Evolutionary conservation across 1,140 invertebrate species (phyloP).

Genomic region (Epicauta chinensis): DNA sequence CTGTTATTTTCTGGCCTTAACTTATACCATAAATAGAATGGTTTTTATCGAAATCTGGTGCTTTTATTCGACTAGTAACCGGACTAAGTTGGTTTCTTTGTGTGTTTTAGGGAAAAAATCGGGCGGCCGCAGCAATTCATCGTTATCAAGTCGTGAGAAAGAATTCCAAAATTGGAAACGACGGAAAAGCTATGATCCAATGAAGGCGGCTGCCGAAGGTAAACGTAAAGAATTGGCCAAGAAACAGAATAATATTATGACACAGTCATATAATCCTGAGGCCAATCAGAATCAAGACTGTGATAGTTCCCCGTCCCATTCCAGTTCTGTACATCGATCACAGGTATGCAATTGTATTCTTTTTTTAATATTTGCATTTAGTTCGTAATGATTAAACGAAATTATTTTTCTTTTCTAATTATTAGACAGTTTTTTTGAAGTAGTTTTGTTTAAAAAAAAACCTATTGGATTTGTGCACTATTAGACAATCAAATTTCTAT

Average conservation of each 20-base stretch:
- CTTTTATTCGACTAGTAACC: too few species aligned
- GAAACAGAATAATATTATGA: slow-evolving; percentile 30
- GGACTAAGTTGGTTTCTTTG: too few species aligned
- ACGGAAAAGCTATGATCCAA: slow-evolving; percentile 83
- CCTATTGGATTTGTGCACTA: too few species aligned
- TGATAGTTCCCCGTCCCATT: slow-evolving; percentile 42
- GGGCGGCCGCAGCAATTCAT: slow-evolving; percentile 53
- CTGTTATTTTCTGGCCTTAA: too few species aligned
- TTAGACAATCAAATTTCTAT: slow-evolving; percentile 6
- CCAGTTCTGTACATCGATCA: slow-evolving; percentile 42
- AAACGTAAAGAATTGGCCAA: slow-evolving; percentile 52
- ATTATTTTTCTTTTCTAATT: slow-evolving; percentile 2
- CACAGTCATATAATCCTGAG: slow-evolving; percentile 36
- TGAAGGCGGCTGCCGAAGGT: slow-evolving; percentile 79
- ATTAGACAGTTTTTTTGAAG: slow-evolving; percentile 2
- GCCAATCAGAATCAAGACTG: slow-evolving; percentile 32
- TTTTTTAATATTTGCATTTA: too few species aligned
- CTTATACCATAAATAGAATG: too few species aligned
- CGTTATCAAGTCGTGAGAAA: slow-evolving; percentile 61
- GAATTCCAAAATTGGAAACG: slow-evolving; percentile 91
- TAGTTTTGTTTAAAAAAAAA: too few species aligned
- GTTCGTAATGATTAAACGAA: not conserved
- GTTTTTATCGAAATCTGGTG: too few species aligned
- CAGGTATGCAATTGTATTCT: slow-evolving; percentile 35
- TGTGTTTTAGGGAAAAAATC: slow-evolving; percentile 49